phyloP scores from a whole-genome alignment of 2,113 vertebrate genomes.

The Gymnorhina tibicen region DNA sequence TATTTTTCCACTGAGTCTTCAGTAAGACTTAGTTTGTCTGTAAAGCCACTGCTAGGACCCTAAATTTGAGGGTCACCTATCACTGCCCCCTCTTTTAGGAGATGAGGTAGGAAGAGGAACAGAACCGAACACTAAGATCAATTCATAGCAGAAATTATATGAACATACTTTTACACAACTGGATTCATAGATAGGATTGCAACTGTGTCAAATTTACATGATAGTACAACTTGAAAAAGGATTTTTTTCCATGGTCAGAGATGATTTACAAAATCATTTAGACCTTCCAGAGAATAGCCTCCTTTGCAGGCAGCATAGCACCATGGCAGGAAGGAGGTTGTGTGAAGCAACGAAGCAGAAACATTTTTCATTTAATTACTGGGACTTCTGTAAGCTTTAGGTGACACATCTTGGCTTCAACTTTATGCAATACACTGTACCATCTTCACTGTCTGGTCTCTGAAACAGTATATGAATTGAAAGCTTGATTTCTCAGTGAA shows the following conservation, averaged over 20 bases:
- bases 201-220: not conserved
- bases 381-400: not conserved
- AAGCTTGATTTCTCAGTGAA: not conserved
- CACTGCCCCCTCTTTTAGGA: not conserved
- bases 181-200: not conserved
- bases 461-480: not conserved
- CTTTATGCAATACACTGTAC: not conserved
- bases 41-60: not conserved
- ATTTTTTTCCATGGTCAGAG: not conserved
- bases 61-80: not conserved
- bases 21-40: not conserved
- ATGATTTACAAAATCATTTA: not conserved
- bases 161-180: not conserved
- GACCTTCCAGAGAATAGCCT: fast-evolving
- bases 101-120: not conserved
- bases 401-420: not conserved
- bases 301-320: not conserved
- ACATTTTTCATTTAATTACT: not conserved
- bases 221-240: not conserved
- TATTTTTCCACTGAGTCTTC: not conserved
- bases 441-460: not conserved
- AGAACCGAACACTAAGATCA: not conserved
- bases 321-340: not conserved
- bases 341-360: not conserved
- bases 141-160: not conserved